These are phyloP conservation scores for Lithobates pipiens DNA, from an alignment of 2,797 vertebrate species.

Conservation along the genomic window DNA sequence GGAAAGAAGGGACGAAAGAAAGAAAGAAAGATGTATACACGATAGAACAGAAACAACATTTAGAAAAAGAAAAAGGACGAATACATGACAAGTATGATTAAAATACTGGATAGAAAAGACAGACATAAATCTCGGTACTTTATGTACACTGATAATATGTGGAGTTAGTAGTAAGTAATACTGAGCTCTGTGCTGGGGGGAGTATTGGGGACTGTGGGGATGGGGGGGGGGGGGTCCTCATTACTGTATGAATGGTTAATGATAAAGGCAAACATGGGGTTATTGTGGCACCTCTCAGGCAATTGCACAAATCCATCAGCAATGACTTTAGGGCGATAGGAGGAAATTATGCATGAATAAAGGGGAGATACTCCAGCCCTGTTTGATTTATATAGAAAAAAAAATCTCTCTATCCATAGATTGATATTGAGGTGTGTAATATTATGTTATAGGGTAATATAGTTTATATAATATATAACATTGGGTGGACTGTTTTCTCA, in stretches of 20 bases:
- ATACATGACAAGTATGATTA: too few relatives aligned
- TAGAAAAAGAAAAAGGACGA: too few relatives aligned
- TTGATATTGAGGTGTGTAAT: too few relatives aligned
- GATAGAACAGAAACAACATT: constrained; percentile 14
- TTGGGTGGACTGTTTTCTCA: background rate
- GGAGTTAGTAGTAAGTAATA: too few relatives aligned
- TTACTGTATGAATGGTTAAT: constrained; percentile 74
- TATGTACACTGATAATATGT: too few relatives aligned
- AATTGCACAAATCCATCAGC: constrained; percentile 66
- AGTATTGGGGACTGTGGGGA: too few relatives aligned
- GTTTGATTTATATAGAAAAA: background rate
- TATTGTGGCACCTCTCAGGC: constrained; percentile 65
- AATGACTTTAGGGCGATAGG: background rate
- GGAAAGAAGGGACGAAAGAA: background rate
- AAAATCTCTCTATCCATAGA: background rate
- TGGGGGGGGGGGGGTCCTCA: background rate
- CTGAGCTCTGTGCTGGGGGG: too few relatives aligned
- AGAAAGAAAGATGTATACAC: background rate
- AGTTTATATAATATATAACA: background rate
- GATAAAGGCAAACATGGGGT: constrained; percentile 55
- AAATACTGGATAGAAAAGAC: too few relatives aligned
- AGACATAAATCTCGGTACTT: too few relatives aligned
- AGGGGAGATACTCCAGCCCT: background rate
- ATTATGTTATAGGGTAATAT: too few relatives aligned
- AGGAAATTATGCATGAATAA: constrained; percentile 13